A percentile compares a stretch with the other conserved stretches of the same genome.
Evolutionary conservation across 2,888 invertebrate species (phyloP).

Genomic region (Cremastobaeus sp.): DNA sequence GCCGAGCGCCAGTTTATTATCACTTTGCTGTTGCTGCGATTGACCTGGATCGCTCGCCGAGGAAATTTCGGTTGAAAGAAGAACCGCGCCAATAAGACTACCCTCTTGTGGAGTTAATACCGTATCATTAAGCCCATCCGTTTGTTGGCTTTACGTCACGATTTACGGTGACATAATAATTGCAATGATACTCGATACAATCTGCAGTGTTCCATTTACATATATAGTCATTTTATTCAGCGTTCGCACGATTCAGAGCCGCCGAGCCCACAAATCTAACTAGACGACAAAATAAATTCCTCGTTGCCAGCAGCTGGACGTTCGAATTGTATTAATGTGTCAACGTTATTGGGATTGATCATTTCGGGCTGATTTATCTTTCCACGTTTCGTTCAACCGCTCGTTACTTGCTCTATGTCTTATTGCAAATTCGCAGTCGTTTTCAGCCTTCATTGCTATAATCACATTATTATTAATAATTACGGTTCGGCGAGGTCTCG

Average conservation of each 20-base stretch:
- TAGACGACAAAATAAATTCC: constrained; percentile 17
- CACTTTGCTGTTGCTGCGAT: constrained; percentile 14
- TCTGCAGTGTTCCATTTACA: constrained; percentile 23
- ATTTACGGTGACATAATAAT: constrained; percentile 58
- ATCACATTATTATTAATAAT: constrained; percentile 33
- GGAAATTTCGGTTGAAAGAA: constrained; percentile 29
- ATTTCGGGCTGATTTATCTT: too few species aligned
- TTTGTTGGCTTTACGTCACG: constrained; percentile 50
- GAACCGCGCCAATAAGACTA: constrained; percentile 12
- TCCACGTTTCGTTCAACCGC: too few species aligned
- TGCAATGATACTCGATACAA: constrained; percentile 47
- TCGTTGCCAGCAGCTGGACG: too few species aligned
- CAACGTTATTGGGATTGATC: too few species aligned
- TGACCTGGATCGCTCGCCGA: constrained; percentile 36
- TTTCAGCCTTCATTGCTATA: too few species aligned
- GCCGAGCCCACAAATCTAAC: constrained; percentile 12
- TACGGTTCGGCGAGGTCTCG: constrained; percentile 16
- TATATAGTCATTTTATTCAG: constrained; percentile 37
- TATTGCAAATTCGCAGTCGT: too few species aligned
- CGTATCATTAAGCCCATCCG: constrained; percentile 28
- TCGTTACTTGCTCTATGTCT: too few species aligned
- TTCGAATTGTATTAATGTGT: too few species aligned
- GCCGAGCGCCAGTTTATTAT: constrained; percentile 38
- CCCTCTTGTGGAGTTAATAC: constrained; percentile 9
- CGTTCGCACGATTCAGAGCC: constrained; percentile 3